phyloP scores from a whole-genome alignment of 2,113 vertebrate species.

The Sclerurus mexicanus region DNA sequence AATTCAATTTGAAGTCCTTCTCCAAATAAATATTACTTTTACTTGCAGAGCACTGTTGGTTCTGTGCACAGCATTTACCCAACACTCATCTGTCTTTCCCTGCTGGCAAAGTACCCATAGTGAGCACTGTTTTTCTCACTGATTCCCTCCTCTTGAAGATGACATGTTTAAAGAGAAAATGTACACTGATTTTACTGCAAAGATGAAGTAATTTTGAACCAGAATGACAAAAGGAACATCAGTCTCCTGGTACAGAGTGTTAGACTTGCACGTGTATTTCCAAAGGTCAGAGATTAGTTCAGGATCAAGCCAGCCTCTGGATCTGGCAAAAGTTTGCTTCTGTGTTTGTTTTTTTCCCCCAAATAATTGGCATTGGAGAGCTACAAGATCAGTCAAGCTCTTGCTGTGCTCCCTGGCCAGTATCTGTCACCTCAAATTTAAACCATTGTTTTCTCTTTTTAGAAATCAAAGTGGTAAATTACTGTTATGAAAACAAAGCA shows the following conservation, averaged over 20 bases:
- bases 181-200: not conserved
- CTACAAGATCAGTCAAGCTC: not conserved
- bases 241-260: not conserved
- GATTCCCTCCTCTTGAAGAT: not conserved
- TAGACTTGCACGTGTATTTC: not conserved
- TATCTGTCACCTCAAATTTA: not conserved
- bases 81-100: not conserved
- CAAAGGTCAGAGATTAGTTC: not conserved
- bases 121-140: not conserved
- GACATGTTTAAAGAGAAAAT: not conserved
- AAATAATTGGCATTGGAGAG: not conserved
- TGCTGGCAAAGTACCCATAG: not conserved
- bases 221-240: not conserved
- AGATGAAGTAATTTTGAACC: not conserved
- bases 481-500: not conserved
- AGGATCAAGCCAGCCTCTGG: not conserved
- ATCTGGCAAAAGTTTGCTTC: not conserved
- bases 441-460: not conserved
- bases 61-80: not conserved
- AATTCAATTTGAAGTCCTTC: not conserved
- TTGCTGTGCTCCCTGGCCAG: not conserved
- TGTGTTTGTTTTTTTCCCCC: not conserved
- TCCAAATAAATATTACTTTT: not conserved
- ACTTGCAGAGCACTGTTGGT: not conserved
- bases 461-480: not conserved